Evolutionary conservation across 2,888 invertebrate species (phyloP).

Genomic region (Nematopogon swammerdamellus): DNA sequence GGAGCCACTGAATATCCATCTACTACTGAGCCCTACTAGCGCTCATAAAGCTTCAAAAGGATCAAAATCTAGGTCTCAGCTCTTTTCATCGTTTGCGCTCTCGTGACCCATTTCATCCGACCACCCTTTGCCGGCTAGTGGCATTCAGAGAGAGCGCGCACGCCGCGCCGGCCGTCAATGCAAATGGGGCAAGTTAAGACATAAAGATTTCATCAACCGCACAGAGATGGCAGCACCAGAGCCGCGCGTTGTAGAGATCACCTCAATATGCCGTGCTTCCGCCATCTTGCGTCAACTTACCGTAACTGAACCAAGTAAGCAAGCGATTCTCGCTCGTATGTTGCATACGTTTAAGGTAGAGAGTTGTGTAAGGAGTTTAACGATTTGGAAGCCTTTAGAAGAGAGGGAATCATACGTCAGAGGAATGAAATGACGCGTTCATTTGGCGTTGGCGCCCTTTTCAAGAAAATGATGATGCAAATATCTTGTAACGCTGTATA

Average conservation of each 20-base stretch:
- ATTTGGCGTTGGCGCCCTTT: background rate
- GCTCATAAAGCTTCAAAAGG: background rate
- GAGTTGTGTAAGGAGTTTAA: too few species aligned
- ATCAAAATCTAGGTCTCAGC: background rate
- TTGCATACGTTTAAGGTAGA: too few species aligned
- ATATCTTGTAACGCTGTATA: background rate
- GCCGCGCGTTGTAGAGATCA: too few species aligned
- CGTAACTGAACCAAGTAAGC: too few species aligned
- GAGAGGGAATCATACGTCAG: background rate
- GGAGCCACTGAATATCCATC: too few species aligned
- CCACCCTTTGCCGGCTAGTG: background rate
- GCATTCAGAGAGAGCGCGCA: background rate
- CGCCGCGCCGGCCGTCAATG: background rate
- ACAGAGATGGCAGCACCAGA: background rate
- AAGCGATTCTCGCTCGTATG: too few species aligned
- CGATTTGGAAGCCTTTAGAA: too few species aligned
- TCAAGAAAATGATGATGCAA: conserved; percentile 3
- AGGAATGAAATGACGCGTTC: background rate
- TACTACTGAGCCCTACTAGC: too few species aligned
- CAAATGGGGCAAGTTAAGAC: background rate
- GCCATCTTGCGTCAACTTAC: too few species aligned
- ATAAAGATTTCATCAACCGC: background rate
- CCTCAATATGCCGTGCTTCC: too few species aligned
- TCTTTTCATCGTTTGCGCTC: background rate
- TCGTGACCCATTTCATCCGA: background rate